A percentile compares a stretch with the other conserved stretches of the same genome.
Conservation (phyloP, 2,888 invertebrate species). For the Tiliacea aurago region DNA sequence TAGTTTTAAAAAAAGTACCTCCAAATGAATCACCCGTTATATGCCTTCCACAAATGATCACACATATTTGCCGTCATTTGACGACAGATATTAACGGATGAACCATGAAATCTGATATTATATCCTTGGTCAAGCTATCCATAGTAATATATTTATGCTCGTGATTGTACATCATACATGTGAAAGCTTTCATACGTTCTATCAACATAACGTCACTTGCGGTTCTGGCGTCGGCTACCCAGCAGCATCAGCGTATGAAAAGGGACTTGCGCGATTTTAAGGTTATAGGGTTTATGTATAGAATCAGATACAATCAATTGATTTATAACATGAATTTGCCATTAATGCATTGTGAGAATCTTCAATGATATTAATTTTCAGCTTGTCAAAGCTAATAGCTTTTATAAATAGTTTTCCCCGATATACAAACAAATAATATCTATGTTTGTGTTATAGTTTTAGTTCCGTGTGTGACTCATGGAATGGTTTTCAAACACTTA, state of each 20-base stretch:
- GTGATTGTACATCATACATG: background rate
- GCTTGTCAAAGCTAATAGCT: background rate
- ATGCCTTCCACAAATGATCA: background rate
- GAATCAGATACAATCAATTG: background rate
- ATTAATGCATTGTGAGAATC: background rate
- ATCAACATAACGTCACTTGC: background rate
- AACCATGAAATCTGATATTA: background rate
- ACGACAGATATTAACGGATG: background rate
- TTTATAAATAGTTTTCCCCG: background rate
- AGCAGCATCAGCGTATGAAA: background rate
- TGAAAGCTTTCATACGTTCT: background rate
- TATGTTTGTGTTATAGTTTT: background rate
- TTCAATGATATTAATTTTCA: slow-evolving; percentile 9
- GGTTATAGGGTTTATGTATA: background rate
- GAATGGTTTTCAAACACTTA: background rate
- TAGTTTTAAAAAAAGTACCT: too few relatives aligned
- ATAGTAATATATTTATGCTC: background rate
- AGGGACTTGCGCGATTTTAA: background rate
- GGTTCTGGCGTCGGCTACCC: background rate
- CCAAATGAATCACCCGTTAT: too few relatives aligned
- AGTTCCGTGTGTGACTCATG: background rate
- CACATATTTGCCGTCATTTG: background rate
- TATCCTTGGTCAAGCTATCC: too few relatives aligned
- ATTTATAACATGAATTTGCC: background rate
- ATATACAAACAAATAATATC: background rate